Conservation (phyloP, 1,140 invertebrate genomes). For the Formica exsecta region DNA sequence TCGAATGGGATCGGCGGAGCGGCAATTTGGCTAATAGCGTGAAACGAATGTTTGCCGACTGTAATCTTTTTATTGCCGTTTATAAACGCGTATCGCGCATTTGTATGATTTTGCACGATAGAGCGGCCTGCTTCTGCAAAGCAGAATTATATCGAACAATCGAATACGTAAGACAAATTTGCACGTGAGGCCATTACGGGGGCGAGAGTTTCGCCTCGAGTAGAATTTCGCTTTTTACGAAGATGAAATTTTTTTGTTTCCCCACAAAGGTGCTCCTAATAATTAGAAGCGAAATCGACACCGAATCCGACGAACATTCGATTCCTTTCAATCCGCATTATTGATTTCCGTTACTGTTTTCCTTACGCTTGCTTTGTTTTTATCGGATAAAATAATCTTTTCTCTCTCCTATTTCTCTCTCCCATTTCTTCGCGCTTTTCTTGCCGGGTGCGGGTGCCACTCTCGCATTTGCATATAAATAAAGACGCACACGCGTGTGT, state of each 20-base stretch:
- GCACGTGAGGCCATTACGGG: no score
- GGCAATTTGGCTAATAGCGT: conserved; percentile 53
- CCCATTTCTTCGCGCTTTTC: not conserved
- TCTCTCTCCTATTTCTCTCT: not conserved
- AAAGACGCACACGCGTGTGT: conserved; percentile 38
- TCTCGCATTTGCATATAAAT: conserved; percentile 81
- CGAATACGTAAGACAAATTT: conserved; percentile 14
- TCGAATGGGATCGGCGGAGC: conserved; percentile 24
- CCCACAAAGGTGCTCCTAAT: not conserved
- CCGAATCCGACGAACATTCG: conserved; percentile 44
- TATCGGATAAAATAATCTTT: conserved; percentile 59
- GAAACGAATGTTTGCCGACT: conserved; percentile 54
- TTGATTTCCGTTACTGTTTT: conserved; percentile 62
- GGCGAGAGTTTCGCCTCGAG: not conserved
- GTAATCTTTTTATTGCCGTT: conserved; percentile 51
- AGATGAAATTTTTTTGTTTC: conserved; percentile 14
- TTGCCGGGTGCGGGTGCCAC: conserved; percentile 52
- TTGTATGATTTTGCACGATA: not conserved
- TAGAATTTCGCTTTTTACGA: not conserved
- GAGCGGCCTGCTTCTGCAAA: not conserved
- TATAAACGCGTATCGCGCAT: conserved; percentile 28
- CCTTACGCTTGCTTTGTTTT: conserved; percentile 56
- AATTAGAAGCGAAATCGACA: conserved; percentile 43
- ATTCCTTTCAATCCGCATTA: conserved; percentile 63
- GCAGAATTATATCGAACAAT: not conserved